Conservation (phyloP, 53 echinoderm and acorn worm genomes). For the Luidia sarsii region DNA sequence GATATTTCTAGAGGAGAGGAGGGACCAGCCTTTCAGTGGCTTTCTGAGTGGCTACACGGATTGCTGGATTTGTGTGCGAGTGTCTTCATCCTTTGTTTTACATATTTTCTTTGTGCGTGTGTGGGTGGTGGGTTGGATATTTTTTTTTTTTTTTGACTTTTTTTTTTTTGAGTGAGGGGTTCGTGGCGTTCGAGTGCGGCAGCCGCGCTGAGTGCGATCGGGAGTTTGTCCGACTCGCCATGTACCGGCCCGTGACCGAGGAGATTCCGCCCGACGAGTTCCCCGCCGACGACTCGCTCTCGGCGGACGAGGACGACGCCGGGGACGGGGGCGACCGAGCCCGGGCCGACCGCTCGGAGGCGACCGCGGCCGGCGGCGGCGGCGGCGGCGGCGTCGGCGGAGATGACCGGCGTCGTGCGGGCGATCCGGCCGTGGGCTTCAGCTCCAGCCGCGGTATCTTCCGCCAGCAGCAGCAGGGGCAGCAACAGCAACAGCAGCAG, state of each 20-base stretch:
- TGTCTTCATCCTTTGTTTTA: too few species aligned
- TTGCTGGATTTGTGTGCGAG: too few species aligned
- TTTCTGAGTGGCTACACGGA: too few species aligned
- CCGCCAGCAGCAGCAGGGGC: too few species aligned
- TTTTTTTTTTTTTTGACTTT: too few species aligned
- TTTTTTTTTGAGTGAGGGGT: too few species aligned
- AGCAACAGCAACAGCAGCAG: background rate
- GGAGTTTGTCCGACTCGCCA: background rate
- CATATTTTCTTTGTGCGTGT: too few species aligned
- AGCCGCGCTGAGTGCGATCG: background rate
- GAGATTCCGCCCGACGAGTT: constrained; percentile 56
- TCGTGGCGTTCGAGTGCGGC: background rate
- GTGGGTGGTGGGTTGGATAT: too few species aligned
- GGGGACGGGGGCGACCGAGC: background rate
- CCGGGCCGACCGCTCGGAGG: constrained; percentile 7
- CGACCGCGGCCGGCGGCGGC: background rate
- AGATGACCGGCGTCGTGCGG: background rate
- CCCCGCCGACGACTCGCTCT: constrained; percentile 16
- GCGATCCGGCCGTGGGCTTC: constrained; percentile 34
- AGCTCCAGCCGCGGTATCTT: constrained; percentile 14
- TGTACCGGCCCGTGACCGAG: constrained; percentile 61
- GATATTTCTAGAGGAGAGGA: too few species aligned
- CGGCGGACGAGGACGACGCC: background rate
- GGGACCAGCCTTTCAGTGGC: too few species aligned
- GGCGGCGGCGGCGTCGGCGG: background rate